Evolutionary conservation across 2,888 invertebrate species (phyloP), one percentile per base, ranked within the genome.

Genomic region (Eilema depressum): DNA sequence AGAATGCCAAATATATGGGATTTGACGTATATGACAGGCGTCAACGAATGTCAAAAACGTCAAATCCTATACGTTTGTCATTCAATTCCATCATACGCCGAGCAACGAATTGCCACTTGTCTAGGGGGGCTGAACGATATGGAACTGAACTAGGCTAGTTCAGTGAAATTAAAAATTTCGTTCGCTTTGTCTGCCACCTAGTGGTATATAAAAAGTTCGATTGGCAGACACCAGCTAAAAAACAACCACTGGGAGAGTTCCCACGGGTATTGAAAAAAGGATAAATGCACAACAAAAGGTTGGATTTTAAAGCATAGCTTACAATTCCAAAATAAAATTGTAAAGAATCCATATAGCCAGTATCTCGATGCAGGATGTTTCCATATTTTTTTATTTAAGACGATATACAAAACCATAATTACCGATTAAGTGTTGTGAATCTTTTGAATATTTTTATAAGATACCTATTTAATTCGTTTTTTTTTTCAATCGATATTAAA

Each of bases 181-280:
- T 53, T 1, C 20, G 10, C 53, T n/a, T n/a, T 53, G n/a, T n/a
- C n/a, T n/a, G n/a, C n/a, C 53, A 53, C n/a, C n/a, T n/a, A n/a
- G n/a, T n/a, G n/a, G n/a, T n/a, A n/a, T n/a, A n/a, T n/a, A 53
- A 53, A 53, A 8, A 53, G 10, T 53, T 20, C 10, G 53, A 10
- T 53, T 53, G 53, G n/a, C n/a, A 53, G 53, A n/a, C n/a, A n/a
- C 20, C 17, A 41, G 53, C 53, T 53, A 53, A 53, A 53, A n/a
- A 53, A 2, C 7, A 53, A 53, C 53, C 53, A 53, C 20, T 53
- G 53, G 20, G n/a, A 53, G n/a, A n/a, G 53, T 53, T 53, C 53
- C 53, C 53, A 53, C 53, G 53, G 53, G 53, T 53, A 53, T 53
- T n/a, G 53, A 12, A 53, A 53, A 53, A n/a, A n/a, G 53, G 53